Percentiles rank a stretch among this genome's conserved stretches.
phyloP scores from a whole-genome alignment of 1,140 invertebrate genomes.

The Oryctes rhinoceros region DNA sequence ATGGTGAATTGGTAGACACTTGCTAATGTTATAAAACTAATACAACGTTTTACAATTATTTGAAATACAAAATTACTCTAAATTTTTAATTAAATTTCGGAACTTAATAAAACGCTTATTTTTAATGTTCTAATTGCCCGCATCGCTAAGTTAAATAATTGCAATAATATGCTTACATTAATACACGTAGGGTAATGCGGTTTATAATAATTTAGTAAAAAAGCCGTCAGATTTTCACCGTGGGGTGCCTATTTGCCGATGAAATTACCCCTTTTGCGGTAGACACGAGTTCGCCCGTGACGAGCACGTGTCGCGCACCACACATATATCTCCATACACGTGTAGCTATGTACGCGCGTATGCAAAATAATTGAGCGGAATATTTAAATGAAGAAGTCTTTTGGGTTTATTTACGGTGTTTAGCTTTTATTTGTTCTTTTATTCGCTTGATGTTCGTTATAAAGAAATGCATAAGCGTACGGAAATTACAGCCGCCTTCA shows the following conservation, averaged over 20 bases:
- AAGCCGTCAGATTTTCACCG: constrained; percentile 34
- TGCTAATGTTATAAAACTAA: no score
- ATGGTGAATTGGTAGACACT: no score
- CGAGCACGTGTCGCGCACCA: neutral
- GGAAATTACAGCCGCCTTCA: neutral
- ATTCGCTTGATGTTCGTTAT: constrained; percentile 10
- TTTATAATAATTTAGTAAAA: constrained; percentile 2
- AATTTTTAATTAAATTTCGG: no score
- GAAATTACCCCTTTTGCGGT: constrained; percentile 39
- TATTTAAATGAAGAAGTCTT: constrained; percentile 38
- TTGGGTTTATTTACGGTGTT: constrained; percentile 38
- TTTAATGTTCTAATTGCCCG: no score
- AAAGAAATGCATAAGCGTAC: neutral
- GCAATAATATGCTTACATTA: neutral
- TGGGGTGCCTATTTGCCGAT: constrained; percentile 31
- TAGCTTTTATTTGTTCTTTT: constrained; percentile 38
- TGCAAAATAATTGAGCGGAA: constrained; percentile 41
- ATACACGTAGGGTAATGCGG: neutral
- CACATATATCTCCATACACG: neutral
- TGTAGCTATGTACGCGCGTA: neutral
- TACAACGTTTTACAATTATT: no score
- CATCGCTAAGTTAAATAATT: neutral
- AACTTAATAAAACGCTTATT: no score
- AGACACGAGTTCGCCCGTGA: neutral
- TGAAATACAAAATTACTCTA: no score